Conservation (phyloP, 2,888 invertebrate species). For the Anticlea derivata region DNA sequence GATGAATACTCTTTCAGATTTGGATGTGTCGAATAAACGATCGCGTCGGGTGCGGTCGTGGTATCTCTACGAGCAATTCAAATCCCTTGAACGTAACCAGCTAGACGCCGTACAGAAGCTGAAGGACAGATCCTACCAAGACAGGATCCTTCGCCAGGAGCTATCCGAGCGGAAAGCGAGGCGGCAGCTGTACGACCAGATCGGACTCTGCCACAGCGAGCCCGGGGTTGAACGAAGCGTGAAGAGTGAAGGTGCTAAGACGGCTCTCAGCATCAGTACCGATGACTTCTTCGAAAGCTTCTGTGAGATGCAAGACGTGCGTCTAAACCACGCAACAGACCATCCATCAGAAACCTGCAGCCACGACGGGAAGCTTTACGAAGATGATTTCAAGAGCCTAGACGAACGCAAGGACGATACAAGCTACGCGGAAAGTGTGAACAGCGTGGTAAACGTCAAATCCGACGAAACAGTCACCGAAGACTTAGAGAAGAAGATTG, state of each 20-base stretch:
- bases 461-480: conserved; percentile 42
- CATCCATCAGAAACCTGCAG: conserved; percentile 39
- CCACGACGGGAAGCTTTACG: conserved; percentile 38
- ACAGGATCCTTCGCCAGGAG: conserved; percentile 62
- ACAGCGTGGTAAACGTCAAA: conserved; percentile 50
- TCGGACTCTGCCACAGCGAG: conserved; percentile 51
- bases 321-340: conserved; percentile 36
- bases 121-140: conserved; percentile 63
- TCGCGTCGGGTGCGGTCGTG: conserved; percentile 71
- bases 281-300: conserved; percentile 65
- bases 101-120: conserved; percentile 62
- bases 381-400: conserved; percentile 46
- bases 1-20: conserved; percentile 49
- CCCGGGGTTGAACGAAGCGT: conserved; percentile 41
- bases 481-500: conserved; percentile 40
- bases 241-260: conserved; percentile 40
- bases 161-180: conserved; percentile 62
- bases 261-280: conserved; percentile 45
- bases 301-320: conserved; percentile 53
- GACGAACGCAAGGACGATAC: conserved; percentile 45
- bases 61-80: conserved; percentile 76
- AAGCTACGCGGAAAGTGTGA: conserved; percentile 46
- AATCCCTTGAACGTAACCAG: conserved; percentile 68
- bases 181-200: conserved; percentile 57
- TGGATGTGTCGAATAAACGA: conserved; percentile 56